These are phyloP conservation scores for Drosophila sordidapex DNA, from an alignment of 2,888 invertebrate genomes.

Conservation along the genomic window DNA sequence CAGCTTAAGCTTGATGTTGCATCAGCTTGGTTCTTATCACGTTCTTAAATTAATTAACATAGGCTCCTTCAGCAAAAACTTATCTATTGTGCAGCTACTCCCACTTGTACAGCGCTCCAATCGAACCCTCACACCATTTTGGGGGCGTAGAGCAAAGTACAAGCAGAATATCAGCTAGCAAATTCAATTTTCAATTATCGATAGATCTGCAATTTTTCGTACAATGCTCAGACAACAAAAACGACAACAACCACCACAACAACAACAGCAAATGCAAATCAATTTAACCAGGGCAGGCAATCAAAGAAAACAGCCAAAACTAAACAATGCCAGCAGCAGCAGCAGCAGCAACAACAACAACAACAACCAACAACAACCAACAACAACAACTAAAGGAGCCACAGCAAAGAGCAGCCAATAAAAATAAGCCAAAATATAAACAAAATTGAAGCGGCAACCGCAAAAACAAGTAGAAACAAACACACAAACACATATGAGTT, in stretches of 20 bases:
- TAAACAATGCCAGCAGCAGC: constrained; percentile 54
- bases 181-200: constrained; percentile 69
- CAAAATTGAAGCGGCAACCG: constrained; percentile 66
- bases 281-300: constrained; percentile 51
- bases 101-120: not conserved
- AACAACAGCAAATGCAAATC: constrained; percentile 63
- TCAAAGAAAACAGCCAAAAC: constrained; percentile 48
- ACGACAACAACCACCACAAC: constrained; percentile 36
- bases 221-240: constrained; percentile 20
- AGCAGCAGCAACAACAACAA: constrained; percentile 14
- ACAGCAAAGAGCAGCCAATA: constrained; percentile 60
- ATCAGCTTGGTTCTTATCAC: not conserved
- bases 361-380: not conserved
- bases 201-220: constrained; percentile 57
- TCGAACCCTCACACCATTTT: constrained; percentile 27
- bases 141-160: constrained; percentile 7
- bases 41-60: not conserved
- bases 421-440: constrained; percentile 74
- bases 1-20: not conserved
- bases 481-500: constrained; percentile 21
- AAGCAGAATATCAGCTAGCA: constrained; percentile 10
- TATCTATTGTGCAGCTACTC: constrained; percentile 3
- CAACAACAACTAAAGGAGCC: constrained; percentile 25
- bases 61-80: not conserved
- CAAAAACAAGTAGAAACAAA: constrained; percentile 38